These are phyloP conservation scores for Pelvicachromis taeniatus DNA, from an alignment of 2,113 vertebrate genomes.

Conservation along the genomic window DNA sequence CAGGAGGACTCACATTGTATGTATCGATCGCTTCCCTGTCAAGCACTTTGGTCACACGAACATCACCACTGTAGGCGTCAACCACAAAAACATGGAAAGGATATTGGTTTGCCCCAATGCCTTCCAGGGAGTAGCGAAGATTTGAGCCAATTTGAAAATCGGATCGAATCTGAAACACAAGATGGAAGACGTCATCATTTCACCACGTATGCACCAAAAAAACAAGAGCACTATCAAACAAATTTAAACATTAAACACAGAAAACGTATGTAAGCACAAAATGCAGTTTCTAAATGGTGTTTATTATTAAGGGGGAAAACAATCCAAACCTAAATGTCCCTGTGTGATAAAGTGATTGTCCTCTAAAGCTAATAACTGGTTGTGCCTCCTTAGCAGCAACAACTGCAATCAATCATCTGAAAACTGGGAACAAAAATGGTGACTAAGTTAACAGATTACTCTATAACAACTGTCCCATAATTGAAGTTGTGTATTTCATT, in stretches of 20 bases:
- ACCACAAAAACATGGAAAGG: constrained; percentile 84
- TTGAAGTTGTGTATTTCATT: not conserved
- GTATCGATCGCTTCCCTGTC: constrained; percentile 75
- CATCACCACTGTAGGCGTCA: constrained; percentile 74
- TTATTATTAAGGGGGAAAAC: too few species aligned
- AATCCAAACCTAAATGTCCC: too few species aligned
- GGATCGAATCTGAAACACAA: constrained; percentile 82
- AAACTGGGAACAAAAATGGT: too few species aligned
- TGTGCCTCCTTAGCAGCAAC: too few species aligned
- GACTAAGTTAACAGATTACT: too few species aligned
- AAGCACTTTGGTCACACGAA: constrained; percentile 79
- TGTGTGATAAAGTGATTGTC: too few species aligned
- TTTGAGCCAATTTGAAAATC: constrained; percentile 60
- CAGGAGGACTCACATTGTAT: constrained; percentile 62
- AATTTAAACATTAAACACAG: too few species aligned
- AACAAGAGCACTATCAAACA: not conserved
- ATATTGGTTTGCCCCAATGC: constrained; percentile 70
- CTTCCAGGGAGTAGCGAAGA: constrained; percentile 79
- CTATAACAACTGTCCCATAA: not conserved
- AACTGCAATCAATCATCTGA: too few species aligned
- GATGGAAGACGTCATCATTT: not conserved
- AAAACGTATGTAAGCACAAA: too few species aligned
- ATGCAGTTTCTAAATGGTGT: too few species aligned
- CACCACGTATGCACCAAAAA: not conserved
- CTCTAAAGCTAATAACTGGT: too few species aligned